These are phyloP conservation scores for Hipparchia sbordonii DNA, from an alignment of 2,888 invertebrate species.

Conservation along the genomic window DNA sequence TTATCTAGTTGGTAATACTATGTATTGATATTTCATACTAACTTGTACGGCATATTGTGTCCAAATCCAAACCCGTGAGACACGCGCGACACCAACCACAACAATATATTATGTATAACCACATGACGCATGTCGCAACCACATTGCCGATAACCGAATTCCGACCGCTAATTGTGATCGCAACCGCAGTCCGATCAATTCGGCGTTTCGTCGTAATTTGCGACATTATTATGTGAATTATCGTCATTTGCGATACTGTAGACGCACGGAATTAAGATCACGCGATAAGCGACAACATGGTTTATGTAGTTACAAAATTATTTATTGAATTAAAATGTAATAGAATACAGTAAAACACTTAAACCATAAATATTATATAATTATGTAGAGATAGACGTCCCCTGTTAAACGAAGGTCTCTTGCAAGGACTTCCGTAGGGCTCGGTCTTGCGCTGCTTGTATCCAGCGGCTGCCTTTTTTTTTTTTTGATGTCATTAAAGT, in stretches of 20 bases:
- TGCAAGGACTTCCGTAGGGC: no score
- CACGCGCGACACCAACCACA: conserved; percentile 45
- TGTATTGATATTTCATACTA: not conserved
- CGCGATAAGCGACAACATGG: conserved; percentile 27
- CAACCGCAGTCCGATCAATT: conserved; percentile 43
- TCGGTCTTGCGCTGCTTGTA: no score
- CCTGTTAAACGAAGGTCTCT: not conserved
- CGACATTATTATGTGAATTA: conserved; percentile 33
- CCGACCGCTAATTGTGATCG: conserved; percentile 67
- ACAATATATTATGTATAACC: not conserved
- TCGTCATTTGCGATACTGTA: conserved; percentile 35
- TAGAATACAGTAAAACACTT: not conserved
- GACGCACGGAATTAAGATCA: conserved; percentile 34
- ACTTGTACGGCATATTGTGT: conserved; percentile 4
- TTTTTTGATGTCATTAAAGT: no score
- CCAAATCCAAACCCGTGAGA: conserved; percentile 12
- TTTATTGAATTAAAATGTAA: conserved; percentile 5
- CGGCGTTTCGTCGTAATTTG: conserved; percentile 38
- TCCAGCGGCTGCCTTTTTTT: no score
- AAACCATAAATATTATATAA: no score
- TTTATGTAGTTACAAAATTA: conserved; percentile 18
- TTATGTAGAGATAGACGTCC: no score
- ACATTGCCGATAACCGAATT: conserved; percentile 52
- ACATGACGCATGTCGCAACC: conserved; percentile 47
- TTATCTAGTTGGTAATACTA: no score